These are phyloP conservation scores for Drosophila bocqueti DNA, from an alignment of 1,140 invertebrate genomes.

Conservation along the genomic window DNA sequence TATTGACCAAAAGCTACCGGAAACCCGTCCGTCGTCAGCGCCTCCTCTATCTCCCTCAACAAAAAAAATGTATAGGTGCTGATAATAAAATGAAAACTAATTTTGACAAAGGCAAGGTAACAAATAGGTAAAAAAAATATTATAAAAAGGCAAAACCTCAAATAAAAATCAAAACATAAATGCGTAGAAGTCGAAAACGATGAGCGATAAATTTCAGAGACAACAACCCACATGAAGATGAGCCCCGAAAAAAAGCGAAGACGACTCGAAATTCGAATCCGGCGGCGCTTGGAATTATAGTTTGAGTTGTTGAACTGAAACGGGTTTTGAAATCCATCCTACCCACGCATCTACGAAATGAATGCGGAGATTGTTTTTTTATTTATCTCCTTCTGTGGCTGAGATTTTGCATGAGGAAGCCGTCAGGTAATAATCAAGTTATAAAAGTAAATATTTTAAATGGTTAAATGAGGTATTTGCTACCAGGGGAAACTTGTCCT, in stretches of 20 bases:
- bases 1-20: constrained; percentile 71
- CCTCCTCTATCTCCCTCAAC: constrained; percentile 23
- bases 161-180: constrained; percentile 47
- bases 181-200: constrained; percentile 67
- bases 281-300: constrained; percentile 37
- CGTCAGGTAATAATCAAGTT: constrained; percentile 38
- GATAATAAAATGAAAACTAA: constrained; percentile 75
- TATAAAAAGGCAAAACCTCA: constrained; percentile 11
- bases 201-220: constrained; percentile 72
- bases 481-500: constrained; percentile 5
- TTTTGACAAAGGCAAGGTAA: constrained; percentile 70
- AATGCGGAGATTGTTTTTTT: constrained; percentile 22
- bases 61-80: constrained; percentile 55
- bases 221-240: constrained; percentile 66
- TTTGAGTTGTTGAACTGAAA: constrained; percentile 26
- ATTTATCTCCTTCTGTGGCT: constrained; percentile 10
- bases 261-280: constrained; percentile 11
- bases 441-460: constrained; percentile 36
- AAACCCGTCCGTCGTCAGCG: constrained; percentile 49
- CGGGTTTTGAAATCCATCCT: constrained; percentile 18
- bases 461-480: constrained; percentile 7
- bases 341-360: constrained; percentile 35
- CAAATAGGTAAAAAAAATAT: constrained; percentile 23
- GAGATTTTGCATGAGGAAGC: constrained; percentile 42
- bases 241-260: background rate